Evolutionary conservation across 2,888 invertebrate genomes (phyloP), one percentile per base, ranked within the genome.

Genomic region (Xestoiulus laeticollis): DNA sequence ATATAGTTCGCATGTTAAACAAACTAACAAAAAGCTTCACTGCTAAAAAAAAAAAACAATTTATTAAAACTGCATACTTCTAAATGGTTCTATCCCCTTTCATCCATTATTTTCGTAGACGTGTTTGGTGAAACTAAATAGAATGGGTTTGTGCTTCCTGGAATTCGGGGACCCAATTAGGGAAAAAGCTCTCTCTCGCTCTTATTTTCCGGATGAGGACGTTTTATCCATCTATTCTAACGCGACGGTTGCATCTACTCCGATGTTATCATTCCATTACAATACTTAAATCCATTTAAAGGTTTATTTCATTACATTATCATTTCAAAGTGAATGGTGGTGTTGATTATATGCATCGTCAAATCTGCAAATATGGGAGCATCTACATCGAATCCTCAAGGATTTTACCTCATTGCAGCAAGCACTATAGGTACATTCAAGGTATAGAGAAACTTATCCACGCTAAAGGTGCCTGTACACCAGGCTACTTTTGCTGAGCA

Each of bases 61-160:
- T 16, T 14, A 16, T 3, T 16, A 48, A 16, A 48, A 48, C 48
- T 14, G 48, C 48, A 48, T 14, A 48, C 12, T 48, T 48, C 48
- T 48, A 4, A 48, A 48, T 1, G 48, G 16, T 14, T 48, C 48
- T 16, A 4, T 48, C 16, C 68, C 26, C 26, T 68, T 26, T 10
- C 68, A 0, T 12, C 22, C 10, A n/a, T 26, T 10, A n/a, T 59
- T n/a, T n/a, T 59, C n/a, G 53, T 1, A 19, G 53, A 59, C 16
- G n/a, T 59, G 53, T 59, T 59, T 1, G 19, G 3, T n/a, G 53
- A 38, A 6, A 3, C 12, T 59, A n/a, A 14, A 59, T 59, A 59
- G 53, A 48, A 59, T 59, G n/a, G 48, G n/a, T n/a, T 59, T n/a
- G n/a, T n/a, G n/a, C 19, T 59, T 59, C 59, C 59, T 59, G 59